Evolutionary conservation across 1,140 invertebrate species (phyloP), one percentile per base, ranked within the genome.

Genomic region (Scaptomyza pallida): DNA sequence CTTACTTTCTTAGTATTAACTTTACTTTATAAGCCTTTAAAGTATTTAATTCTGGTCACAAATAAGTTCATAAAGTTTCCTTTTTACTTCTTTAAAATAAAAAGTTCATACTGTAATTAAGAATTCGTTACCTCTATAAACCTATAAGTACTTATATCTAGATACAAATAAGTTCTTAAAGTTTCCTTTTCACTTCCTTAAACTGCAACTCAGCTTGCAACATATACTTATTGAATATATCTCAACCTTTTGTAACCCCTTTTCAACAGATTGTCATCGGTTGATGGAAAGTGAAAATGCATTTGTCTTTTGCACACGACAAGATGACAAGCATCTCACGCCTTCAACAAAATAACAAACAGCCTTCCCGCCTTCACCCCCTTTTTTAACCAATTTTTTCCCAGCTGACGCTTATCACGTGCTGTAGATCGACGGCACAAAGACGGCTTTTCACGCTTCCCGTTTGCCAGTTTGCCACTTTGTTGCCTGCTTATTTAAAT

Each of bases 401-500:
- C 70, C 55, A 67, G 70, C 54, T 68, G 62, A 59, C 50, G 64
- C 65, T 57, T 88, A 88, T 88, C 78, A 86, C 60, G 82, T 86
- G 81, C 82, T 73, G 69, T 65, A 70, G 72, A 82, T 88, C 82
- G 63, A 9, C 30, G n/a, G 43, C 45, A 54, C 19, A 52, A 50
- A 75, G 70, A 63, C n/a, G 63, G 60, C 60, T 63, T 86, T 88
- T 72, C 67, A 62, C 78, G 57, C 71, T 65, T 56, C 33, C 16
- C 21, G 17, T 26, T 26, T 23, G 21, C 21, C 5, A 5, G 23
- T 26, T n/a, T 26, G 23, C 23, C 5, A n/a, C n/a, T n/a, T n/a
- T 4, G 23, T 43, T 50, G 47, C 19, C 57, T 70, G 74, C 78
- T 75, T 82, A 82, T 88, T 88, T 68, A 86, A 88, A 86, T 86